Evolutionary conservation across 2,888 invertebrate species (phyloP).

Genomic region (Ferrisia virgata): DNA sequence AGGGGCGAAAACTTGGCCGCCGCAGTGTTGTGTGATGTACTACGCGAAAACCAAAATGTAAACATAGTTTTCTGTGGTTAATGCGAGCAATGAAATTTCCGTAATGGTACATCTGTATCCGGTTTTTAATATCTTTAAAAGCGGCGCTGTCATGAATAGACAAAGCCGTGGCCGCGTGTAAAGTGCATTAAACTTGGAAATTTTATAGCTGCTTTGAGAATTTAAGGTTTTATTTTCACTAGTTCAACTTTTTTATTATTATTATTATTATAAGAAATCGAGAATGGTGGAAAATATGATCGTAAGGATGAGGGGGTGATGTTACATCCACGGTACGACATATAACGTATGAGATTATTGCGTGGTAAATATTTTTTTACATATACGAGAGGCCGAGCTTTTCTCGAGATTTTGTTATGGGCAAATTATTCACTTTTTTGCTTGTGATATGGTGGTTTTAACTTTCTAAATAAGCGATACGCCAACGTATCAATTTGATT

Average conservation of each 20-base stretch:
- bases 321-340: no score
- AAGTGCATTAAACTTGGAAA: slow-evolving; percentile 25
- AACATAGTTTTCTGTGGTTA: background rate
- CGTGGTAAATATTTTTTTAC: background rate
- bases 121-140: slow-evolving; percentile 38
- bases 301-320: no score
- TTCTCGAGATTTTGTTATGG: background rate
- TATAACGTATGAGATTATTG: background rate
- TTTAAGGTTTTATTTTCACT: slow-evolving; percentile 6
- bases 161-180: background rate
- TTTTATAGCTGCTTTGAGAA: slow-evolving; percentile 18
- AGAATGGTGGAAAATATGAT: no score
- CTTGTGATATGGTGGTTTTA: background rate
- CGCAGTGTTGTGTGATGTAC: background rate
- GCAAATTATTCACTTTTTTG: background rate
- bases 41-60: background rate
- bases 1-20: background rate
- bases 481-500: background rate
- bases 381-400: background rate
- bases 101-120: slow-evolving; percentile 36
- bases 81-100: slow-evolving; percentile 33
- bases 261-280: no score
- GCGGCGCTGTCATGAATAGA: slow-evolving; percentile 17
- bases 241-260: background rate
- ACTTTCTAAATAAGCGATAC: no score